These are phyloP conservation scores for Phycodurus eques DNA, from an alignment of 2,113 vertebrate genomes.

Conservation along the genomic window DNA sequence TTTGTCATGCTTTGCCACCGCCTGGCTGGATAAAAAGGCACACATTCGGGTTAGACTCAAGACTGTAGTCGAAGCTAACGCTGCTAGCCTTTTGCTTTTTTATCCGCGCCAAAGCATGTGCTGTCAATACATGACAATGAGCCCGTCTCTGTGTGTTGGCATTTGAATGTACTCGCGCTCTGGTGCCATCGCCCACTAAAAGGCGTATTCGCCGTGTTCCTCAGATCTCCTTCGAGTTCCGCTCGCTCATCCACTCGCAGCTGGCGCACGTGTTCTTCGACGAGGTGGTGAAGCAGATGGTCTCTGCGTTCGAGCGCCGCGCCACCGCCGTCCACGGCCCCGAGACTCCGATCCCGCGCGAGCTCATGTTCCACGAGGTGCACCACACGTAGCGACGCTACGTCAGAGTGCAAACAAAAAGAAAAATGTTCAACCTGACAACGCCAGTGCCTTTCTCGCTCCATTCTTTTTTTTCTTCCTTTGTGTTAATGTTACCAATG, in stretches of 20 bases:
- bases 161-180: too few species aligned
- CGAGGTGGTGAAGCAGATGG: slow-evolving; percentile 96
- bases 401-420: slow-evolving; percentile 1
- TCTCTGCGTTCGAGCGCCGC: slow-evolving; percentile 87
- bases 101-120: too few species aligned
- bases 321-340: slow-evolving; percentile 81
- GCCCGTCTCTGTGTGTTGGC: too few species aligned
- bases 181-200: too few species aligned
- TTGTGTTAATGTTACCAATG: neutral
- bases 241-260: slow-evolving; percentile 91
- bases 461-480: neutral
- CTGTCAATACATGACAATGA: too few species aligned
- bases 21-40: too few species aligned
- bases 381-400: slow-evolving; percentile 82
- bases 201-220: neutral
- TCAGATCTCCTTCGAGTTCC: slow-evolving; percentile 95
- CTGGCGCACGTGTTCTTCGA: slow-evolving; percentile 90
- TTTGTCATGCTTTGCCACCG: too few species aligned
- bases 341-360: slow-evolving; percentile 86
- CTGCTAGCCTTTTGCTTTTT: too few species aligned
- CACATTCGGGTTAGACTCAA: too few species aligned
- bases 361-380: slow-evolving; percentile 90
- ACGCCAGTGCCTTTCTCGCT: slow-evolving; percentile 55
- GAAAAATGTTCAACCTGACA: slow-evolving; percentile 28
- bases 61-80: too few species aligned